Evolutionary conservation across 2,113 vertebrate genomes (phyloP).

Genomic region (Thamnophis sirtalis): DNA sequence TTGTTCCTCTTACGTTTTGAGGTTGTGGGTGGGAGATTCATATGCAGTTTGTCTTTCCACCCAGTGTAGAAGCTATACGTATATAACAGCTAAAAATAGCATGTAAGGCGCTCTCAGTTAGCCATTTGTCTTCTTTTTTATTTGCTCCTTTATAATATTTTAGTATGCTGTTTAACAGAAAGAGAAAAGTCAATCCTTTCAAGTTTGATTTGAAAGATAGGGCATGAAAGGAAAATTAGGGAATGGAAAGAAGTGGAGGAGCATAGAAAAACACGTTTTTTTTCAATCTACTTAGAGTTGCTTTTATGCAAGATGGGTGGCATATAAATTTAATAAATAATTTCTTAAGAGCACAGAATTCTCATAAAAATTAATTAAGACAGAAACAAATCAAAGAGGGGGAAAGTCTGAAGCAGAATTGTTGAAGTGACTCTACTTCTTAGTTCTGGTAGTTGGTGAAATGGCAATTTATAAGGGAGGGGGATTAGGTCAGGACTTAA

Average conservation of each 20-base stretch:
- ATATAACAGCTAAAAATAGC: not conserved
- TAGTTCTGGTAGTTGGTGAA: not conserved
- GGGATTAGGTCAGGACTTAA: not conserved
- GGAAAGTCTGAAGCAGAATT: not conserved
- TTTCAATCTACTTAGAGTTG: too few relatives aligned
- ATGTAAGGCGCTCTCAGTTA: not conserved
- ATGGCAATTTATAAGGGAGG: not conserved
- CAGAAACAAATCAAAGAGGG: not conserved
- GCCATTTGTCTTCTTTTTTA: not conserved
- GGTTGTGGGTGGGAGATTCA: not conserved
- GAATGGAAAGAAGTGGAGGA: not conserved
- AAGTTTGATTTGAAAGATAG: not conserved
- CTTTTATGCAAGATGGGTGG: too few relatives aligned
- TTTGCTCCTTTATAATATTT: not conserved
- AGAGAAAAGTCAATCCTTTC: not conserved
- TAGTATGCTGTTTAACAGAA: too few relatives aligned
- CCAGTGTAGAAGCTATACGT: not conserved
- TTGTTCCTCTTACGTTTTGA: not conserved
- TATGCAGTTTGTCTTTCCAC: not conserved
- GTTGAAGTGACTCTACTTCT: not conserved
- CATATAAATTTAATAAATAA: too few relatives aligned
- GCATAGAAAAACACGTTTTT: not conserved
- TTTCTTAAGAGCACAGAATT: not conserved
- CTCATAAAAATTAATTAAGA: not conserved
- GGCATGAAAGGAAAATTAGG: not conserved